Evolutionary conservation across 2,797 vertebrate genomes (phyloP), one percentile per base, ranked within the genome.

Genomic region (Luscinia megarhynchos): DNA sequence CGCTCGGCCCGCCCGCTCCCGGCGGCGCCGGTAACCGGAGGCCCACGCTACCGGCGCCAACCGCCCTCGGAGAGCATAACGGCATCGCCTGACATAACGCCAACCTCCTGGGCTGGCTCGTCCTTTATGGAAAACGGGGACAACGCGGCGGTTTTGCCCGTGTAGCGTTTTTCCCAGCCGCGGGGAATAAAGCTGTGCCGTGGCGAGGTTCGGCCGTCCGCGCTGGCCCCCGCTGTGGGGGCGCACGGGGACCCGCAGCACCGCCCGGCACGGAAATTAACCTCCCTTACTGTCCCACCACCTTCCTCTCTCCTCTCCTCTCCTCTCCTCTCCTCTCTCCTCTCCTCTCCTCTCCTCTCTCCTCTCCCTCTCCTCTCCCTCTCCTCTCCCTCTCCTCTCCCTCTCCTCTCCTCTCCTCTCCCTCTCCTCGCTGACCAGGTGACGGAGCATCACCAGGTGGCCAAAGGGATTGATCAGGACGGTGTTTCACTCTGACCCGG

Each of bases 391-490:
- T 14, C 12, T 9, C 14, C 19, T 9, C 15, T 4, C 13, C 15
- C n/a, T n/a, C n/a, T 7, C 14, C 19, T 30, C 15, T 7, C 15
- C 3, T 14, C 12, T 9, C 14, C 19, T 9, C 15, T 4, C 13
- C 15, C 14, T 21, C 15, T 22, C 12, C 23, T 2, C 32, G 15
- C n/a, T 27, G 9, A 2, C 8, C 38, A 70, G 53, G 8, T 29
- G 3, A 10, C 22, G 3, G 16, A 22, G 10, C 51, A 12, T 17
- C 55, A 2, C 20, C 34, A 0, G 2, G 23, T 3, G 26, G 3
- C 23, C 4, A 26, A 1, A 22, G n/a, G 15, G 20, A 2, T 6
- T 4, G 1, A 0, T 10, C 67, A 0, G n/a, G 30, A 30, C 5
- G 0, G 5, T 48, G 36, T 34, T 67, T 8, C 1, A 6, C 10